Base-by-base conservation (phyloP, 2,113 vertebrate species). In the Nanorana parkeri region DNA sequence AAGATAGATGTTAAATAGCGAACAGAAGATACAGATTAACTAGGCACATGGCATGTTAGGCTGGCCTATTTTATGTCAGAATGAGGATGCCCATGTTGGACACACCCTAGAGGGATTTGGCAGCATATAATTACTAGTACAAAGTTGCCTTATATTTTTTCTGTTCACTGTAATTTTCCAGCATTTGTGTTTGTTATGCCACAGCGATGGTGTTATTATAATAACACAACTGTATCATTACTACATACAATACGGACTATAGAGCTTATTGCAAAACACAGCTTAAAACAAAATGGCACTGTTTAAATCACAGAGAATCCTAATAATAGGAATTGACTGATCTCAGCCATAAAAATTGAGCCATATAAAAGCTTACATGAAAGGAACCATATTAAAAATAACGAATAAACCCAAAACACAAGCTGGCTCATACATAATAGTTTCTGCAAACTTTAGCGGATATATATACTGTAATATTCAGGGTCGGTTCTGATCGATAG, bases 161-260 rank as follows among this genome's bases (percentile, higher is more conserved):
- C 20, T 28, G 23, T 28, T 21, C 32, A 51, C 20, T 51, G 60
- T 64, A 17, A 77, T 64, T 65, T 77, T 52, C 60, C 60, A 28
- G 23, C 11, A 77, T 41, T 52, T 5, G 58, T 64, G 74, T 64
- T 77, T 77, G 74, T 64, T 77, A 77, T 65, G 74, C 47, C 36
- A 77, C 60, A 77, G 41, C 7, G 51, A 16, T 11, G 21, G 74
- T 77, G 58, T 77, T 77, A 77, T 77, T 65, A 17, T 60, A 63
- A 76, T 51, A 76, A 76, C 74, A 76, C 58, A 77, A 64, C 74
- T 77, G 74, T 77, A 77, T 77, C 74, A 77, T 77, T 77, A 77
- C 26, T 77, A 41, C 60, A 65, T 63, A 77, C 60, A 64, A 13
- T 28, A 51, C 36, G 4, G 26, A 24, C 10, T 32, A 52, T 17